Percentiles rank a stretch among this genome's conserved stretches.
Evolutionary conservation across 2,797 vertebrate genomes (phyloP).

Genomic region (Acropternis orthonyx): DNA sequence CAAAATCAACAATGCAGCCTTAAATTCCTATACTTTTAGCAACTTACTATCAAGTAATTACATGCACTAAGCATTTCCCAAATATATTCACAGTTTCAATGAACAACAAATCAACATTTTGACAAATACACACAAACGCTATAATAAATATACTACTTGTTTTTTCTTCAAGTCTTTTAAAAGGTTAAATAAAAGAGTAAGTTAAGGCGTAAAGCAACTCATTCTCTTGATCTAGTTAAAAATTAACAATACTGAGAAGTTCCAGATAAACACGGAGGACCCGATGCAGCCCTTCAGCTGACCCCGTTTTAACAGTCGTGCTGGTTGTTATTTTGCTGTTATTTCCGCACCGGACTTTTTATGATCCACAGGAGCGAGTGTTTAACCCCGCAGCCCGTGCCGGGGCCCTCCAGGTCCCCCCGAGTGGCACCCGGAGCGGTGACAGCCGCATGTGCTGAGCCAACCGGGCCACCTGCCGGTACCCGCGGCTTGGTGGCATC

Average conservation of each 20-base stretch:
- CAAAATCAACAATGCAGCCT: neutral
- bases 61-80: neutral
- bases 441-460: neutral
- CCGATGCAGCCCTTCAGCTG: neutral
- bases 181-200: neutral
- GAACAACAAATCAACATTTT: neutral
- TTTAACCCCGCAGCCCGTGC: accelerated
- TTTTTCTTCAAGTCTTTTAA: neutral
- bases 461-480: slow-evolving; percentile 9
- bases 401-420: neutral
- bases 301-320: neutral
- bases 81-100: neutral
- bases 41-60: neutral
- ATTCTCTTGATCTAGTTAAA: neutral
- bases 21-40: neutral
- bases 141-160: accelerated
- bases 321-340: neutral
- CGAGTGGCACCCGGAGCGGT: accelerated
- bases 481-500: neutral
- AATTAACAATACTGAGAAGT: neutral
- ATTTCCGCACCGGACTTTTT: neutral
- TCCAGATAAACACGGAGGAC: neutral
- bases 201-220: neutral
- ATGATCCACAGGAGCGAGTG: accelerated
- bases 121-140: accelerated